Percentiles rank a stretch among this genome's conserved stretches.
Conservation (phyloP, 2,797 vertebrate species). For the Macropus fuliginosus region DNA sequence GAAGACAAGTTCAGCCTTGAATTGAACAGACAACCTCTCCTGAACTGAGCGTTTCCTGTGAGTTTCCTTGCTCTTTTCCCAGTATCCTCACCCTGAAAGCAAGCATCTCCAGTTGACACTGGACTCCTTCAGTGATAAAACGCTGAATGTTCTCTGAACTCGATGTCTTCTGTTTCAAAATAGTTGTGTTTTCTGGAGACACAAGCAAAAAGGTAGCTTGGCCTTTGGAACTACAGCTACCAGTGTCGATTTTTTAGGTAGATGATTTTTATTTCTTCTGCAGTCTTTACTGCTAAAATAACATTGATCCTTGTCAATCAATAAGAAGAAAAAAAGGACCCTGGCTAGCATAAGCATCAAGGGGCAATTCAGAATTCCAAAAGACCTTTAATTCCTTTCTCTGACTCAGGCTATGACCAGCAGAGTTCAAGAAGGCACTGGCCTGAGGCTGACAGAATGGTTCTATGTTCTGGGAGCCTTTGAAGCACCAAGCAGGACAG, state of each 20-base stretch:
- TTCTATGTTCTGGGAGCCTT: constrained; percentile 65
- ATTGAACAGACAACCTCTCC: background rate
- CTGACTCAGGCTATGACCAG: constrained; percentile 57
- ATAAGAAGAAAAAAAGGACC: background rate
- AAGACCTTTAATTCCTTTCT: constrained; percentile 48
- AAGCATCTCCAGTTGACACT: background rate
- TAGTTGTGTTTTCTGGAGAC: constrained; percentile 6
- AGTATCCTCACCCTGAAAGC: background rate
- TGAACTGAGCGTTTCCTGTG: background rate
- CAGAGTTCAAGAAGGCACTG: constrained; percentile 67
- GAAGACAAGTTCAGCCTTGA: background rate
- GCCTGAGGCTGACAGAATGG: constrained; percentile 55
- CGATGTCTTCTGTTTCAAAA: constrained; percentile 27
- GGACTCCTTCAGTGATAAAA: constrained; percentile 10
- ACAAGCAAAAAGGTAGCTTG: background rate
- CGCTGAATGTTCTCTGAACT: background rate
- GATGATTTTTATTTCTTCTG: background rate
- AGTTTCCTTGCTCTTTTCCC: constrained; percentile 8
- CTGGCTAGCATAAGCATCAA: constrained; percentile 17
- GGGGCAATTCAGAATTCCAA: constrained; percentile 28
- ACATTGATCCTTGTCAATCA: background rate
- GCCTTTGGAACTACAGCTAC: background rate
- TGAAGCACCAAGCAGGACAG: constrained; percentile 38
- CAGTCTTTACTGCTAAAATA: background rate
- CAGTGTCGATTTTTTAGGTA: background rate